phyloP scores from a whole-genome alignment of 2,797 vertebrate genomes.

The Mareca strepera region DNA sequence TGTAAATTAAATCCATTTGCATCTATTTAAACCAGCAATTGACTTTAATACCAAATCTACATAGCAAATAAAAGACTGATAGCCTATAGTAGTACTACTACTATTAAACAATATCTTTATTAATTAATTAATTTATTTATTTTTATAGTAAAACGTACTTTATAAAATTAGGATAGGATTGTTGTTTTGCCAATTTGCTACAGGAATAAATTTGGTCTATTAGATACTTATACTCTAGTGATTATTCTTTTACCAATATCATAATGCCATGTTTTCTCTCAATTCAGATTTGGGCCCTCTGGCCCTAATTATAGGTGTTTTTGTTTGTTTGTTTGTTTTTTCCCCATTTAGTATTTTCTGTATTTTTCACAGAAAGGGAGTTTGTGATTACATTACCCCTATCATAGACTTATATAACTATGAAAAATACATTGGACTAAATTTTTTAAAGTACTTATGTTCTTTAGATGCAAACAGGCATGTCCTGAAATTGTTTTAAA shows the following conservation, averaged over 20 bases:
- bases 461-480: neutral
- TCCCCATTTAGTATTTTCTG: neutral
- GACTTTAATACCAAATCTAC: neutral
- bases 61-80: neutral
- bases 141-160: neutral
- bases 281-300: neutral
- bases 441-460: neutral
- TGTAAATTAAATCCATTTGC: neutral
- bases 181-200: neutral
- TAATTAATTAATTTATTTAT: neutral
- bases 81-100: neutral
- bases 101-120: neutral
- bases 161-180: neutral
- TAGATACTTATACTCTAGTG: neutral
- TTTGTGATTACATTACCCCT: neutral
- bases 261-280: neutral
- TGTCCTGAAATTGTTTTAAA: neutral
- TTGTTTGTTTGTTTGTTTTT: neutral
- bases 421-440: neutral
- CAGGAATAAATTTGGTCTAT: neutral
- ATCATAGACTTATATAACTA: neutral
- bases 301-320: neutral
- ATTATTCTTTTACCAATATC: neutral
- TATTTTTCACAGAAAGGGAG: neutral
- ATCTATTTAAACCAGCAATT: neutral